Base-by-base conservation (phyloP, 2,113 vertebrate species). In the Catagonus wagneri region DNA sequence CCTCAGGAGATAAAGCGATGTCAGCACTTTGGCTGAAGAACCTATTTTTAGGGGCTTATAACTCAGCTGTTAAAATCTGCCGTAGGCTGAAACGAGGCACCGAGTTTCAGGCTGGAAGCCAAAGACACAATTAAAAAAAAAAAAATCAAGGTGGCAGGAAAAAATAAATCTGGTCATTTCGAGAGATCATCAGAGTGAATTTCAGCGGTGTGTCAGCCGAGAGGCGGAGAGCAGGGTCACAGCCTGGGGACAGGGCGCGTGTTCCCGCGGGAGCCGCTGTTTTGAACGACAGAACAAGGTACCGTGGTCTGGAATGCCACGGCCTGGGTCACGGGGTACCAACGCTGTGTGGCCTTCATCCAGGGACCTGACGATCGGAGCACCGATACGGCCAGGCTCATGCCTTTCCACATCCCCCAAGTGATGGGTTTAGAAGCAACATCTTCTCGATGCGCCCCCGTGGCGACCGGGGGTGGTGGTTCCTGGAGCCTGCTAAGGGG, bases 21-120 rank as follows among this genome's bases (percentile, higher is more conserved):
- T 98, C 98, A 98, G 98, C 98, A 96, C 20, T 98, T 96, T 36
- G 68, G 88, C 90, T 80, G 90, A 34, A 97, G 96, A 60, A 23
- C 58, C 97, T 98, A 98, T 98, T 98, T 98, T 98, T 98, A 98
- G 98, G 96, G 80, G 56, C 89, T 98, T 96, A 76, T 94, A 95
- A 95, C 93, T 97, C 86, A 95, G 87, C 92, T 93, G 97, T 96
- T 97, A 96, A 95, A 97, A 95, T 97, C 98, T 0, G 89, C 98
- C 98, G 96, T 97, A 98, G 98, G 98, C 95, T 96, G 96, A 97
- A 98, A 89, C 23, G 44, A 96, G 97, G 96, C 80, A 92, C 92
- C 36, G 52, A 98, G 97, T 96, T 50, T 58, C 89, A 97, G 93
- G 89, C 97, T 97, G 75, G 61, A 93, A 97, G 96, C 75, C 72